Conservation (phyloP, 2,888 invertebrate genomes). For the Agrotis exclamationis region DNA sequence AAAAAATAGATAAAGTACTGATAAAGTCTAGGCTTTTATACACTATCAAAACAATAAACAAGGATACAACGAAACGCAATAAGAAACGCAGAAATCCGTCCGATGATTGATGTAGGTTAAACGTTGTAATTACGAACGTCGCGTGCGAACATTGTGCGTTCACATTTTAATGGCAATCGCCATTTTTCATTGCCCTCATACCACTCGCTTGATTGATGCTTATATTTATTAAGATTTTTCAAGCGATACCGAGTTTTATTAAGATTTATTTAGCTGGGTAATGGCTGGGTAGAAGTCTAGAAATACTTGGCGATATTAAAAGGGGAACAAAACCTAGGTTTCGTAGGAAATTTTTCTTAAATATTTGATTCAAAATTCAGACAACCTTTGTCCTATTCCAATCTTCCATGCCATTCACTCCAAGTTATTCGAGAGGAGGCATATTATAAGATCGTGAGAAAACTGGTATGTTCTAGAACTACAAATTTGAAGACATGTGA, state of each 20-base stretch:
- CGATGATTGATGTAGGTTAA: constrained; percentile 84
- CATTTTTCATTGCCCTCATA: constrained; percentile 82
- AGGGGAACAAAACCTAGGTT: background rate
- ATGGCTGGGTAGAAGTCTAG: background rate
- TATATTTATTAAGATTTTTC: constrained; percentile 83
- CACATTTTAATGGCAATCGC: constrained; percentile 78
- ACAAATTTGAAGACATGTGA: no score
- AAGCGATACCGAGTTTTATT: constrained; percentile 35
- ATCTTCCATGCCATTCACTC: constrained; percentile 2
- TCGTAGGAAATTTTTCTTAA: no score
- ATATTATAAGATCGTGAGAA: no score
- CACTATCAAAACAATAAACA: constrained; percentile 42
- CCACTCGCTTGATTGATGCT: constrained; percentile 82
- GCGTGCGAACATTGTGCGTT: constrained; percentile 77
- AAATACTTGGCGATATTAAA: background rate
- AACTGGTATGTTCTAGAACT: no score
- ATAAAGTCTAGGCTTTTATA: background rate
- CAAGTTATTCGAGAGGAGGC: background rate
- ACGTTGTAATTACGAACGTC: constrained; percentile 82
- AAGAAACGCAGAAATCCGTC: constrained; percentile 60
- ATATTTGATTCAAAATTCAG: background rate
- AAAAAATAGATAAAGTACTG: no score
- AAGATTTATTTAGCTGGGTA: background rate
- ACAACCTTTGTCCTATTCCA: background rate
- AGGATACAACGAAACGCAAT: constrained; percentile 57